Evolutionary conservation across 2,113 vertebrate genomes (phyloP).

Genomic region (Odontophorus gujanensis): DNA sequence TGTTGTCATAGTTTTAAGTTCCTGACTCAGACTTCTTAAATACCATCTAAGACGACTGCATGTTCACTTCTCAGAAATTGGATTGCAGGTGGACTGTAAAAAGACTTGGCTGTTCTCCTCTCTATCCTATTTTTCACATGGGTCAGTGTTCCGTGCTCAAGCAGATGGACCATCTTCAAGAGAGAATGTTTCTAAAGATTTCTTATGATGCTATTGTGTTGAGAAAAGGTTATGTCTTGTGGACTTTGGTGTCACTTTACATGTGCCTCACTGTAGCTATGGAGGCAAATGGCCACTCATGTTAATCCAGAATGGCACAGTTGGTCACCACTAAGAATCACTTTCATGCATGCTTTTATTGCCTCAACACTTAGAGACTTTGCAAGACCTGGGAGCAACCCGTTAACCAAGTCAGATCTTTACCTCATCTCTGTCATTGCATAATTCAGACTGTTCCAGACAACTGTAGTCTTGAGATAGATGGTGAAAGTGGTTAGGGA

Average conservation of each 20-base stretch:
- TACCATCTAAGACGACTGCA: constrained; percentile 54
- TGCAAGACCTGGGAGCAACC: neutral
- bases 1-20: constrained; percentile 66
- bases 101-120: neutral
- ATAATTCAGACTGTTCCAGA: accelerated
- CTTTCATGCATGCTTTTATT: neutral
- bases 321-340: neutral
- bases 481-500: neutral
- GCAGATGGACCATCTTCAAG: neutral
- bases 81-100: neutral
- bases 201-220: neutral
- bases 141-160: neutral
- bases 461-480: accelerated
- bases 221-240: neutral
- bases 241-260: neutral
- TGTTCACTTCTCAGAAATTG: constrained; percentile 15
- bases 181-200: neutral
- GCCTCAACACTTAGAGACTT: accelerated
- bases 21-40: constrained; percentile 64
- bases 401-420: neutral
- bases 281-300: neutral
- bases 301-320: neutral
- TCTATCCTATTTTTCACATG: neutral
- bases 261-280: accelerated
- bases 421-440: neutral